Base-by-base conservation (phyloP, 2,888 invertebrate species). In the Microchrysa polita region DNA sequence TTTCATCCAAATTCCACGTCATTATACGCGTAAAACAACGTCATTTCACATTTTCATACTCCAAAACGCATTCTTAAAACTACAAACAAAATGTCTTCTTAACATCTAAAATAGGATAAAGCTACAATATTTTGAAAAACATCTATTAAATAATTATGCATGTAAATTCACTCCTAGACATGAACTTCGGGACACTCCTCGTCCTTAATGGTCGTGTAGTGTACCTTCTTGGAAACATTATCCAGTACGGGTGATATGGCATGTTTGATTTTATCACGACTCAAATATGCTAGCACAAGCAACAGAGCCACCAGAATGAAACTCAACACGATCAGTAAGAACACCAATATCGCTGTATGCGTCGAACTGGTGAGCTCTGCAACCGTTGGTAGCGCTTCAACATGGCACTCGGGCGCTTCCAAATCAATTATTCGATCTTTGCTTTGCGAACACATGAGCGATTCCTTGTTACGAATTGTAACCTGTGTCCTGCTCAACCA, bases 161-260 rank as follows among this genome's bases (percentile, higher is more conserved):
- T 23, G 34, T 12, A 34, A 69, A 42, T 59, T 55, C 27, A 53
- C 23, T 57, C 73, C 80, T 82, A 85, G 75, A 85, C 84, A 77
- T 85, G 84, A 61, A 85, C 85, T 76, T 86, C 86, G 67, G 85
- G 83, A 77, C 83, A 86, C 74, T 89, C 89, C 77, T 87, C 87
- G 77, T 88, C 88, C 74, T 88, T 88, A 78, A 92, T 92, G 9
- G 90, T 90, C 0, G 91, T 91, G 79, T 92, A 92, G 77, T 91
- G 90, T 48, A 92, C 92, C 81, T 91, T 90, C 80, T 90, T 88
- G 48, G 90, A 87, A 52, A 91, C 88, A 72, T 88, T 88, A 77
- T 90, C 89, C 61, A 91, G 85, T 40, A 91, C 85, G 0, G 91
- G 91, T 40, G 86, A 86, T 53, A 90, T 85, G 81, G 87, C 88